These are phyloP conservation scores for Teleopsis dalmanni DNA, from an alignment of 1,140 invertebrate genomes.

Conservation along the genomic window DNA sequence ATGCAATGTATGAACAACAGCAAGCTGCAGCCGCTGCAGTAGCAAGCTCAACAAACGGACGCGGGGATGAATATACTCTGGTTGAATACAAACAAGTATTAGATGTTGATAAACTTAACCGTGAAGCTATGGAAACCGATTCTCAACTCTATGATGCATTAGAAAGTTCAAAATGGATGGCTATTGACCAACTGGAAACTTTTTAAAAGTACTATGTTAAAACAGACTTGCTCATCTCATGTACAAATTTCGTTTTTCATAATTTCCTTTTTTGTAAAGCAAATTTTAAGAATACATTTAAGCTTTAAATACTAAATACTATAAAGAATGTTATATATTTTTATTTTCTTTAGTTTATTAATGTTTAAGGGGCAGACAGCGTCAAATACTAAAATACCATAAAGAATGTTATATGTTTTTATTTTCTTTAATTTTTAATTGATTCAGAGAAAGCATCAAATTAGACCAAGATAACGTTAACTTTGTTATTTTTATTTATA, in stretches of 20 bases:
- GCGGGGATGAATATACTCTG: conserved; percentile 32
- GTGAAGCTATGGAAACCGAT: conserved; percentile 64
- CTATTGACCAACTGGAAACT: conserved; percentile 54
- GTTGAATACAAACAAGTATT: conserved; percentile 64
- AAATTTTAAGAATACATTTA: too few relatives aligned
- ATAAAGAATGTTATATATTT: too few relatives aligned
- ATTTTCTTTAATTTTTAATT: too few relatives aligned
- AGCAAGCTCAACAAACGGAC: conserved; percentile 13
- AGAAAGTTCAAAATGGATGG: conserved; percentile 71
- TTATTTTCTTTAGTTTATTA: too few relatives aligned
- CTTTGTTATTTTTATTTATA: too few relatives aligned
- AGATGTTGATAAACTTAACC: conserved; percentile 66
- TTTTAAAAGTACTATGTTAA: too few relatives aligned
- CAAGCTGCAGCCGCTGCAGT: conserved; percentile 20
- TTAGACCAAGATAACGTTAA: too few relatives aligned
- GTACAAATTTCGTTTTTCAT: not conserved
- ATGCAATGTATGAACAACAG: conserved; percentile 35
- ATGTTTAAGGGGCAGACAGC: too few relatives aligned
- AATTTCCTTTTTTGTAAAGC: not conserved
- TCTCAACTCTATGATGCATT: conserved; percentile 71
- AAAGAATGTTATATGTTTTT: too few relatives aligned
- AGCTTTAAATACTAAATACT: too few relatives aligned
- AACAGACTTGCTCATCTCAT: not conserved
- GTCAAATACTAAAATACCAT: too few relatives aligned
- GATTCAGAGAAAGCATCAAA: too few relatives aligned